A percentile compares a stretch with the other conserved stretches of the same genome.
phyloP scores from a whole-genome alignment of 1,140 invertebrate species.

The Dendroctonus ponderosae region DNA sequence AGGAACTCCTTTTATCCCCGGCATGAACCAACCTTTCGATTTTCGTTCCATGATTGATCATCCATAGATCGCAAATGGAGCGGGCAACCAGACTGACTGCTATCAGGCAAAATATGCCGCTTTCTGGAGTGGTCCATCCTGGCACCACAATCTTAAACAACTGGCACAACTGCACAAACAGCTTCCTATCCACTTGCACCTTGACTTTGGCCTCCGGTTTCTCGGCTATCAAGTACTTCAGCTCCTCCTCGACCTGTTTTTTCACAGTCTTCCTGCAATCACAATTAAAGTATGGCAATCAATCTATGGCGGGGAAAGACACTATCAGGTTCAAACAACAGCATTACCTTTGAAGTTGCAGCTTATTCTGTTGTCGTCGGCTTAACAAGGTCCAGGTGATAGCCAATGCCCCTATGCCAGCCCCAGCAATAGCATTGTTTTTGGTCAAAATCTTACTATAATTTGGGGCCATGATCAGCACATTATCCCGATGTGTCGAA shows the following conservation, averaged over 20 bases:
- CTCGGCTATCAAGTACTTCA: slow-evolving; percentile 76
- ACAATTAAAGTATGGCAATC: background rate
- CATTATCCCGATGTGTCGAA: background rate
- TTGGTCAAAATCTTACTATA: slow-evolving; percentile 62
- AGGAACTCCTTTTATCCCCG: too few relatives aligned
- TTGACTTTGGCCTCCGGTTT: slow-evolving; percentile 66
- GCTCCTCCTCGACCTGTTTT: slow-evolving; percentile 60
- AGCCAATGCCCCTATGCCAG: slow-evolving; percentile 55
- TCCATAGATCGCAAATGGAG: slow-evolving; percentile 95
- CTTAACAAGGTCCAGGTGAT: slow-evolving; percentile 57
- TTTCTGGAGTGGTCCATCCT: slow-evolving; percentile 69
- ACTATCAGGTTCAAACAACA: slow-evolving; percentile 18
- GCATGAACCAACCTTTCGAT: slow-evolving; percentile 78
- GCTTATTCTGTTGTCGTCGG: slow-evolving; percentile 50
- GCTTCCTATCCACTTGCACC: slow-evolving; percentile 83
- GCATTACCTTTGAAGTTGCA: slow-evolving; percentile 43
- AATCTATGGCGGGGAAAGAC: background rate
- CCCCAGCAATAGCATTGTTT: slow-evolving; percentile 56
- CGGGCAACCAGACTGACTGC: slow-evolving; percentile 79
- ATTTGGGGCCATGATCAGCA: slow-evolving; percentile 60
- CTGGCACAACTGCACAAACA: slow-evolving; percentile 74
- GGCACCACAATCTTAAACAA: slow-evolving; percentile 86
- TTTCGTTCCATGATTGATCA: slow-evolving; percentile 90
- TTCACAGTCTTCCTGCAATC: slow-evolving; percentile 38
- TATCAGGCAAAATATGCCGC: slow-evolving; percentile 77